phyloP scores from a whole-genome alignment of 2,113 vertebrate species.

The Indri indri region DNA sequence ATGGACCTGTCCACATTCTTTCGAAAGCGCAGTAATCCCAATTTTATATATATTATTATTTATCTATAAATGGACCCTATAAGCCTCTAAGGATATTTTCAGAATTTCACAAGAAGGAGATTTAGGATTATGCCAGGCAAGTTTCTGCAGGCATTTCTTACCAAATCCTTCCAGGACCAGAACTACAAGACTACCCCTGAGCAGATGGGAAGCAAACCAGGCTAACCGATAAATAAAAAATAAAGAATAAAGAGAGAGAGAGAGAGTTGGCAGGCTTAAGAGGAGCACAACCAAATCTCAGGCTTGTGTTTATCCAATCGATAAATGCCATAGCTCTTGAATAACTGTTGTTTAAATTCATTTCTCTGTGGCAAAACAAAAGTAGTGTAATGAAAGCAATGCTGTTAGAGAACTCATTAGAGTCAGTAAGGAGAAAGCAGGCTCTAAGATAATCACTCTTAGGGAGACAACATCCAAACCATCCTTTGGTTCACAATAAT shows the following conservation, averaged over 20 bases:
- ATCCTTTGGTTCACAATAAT: conserved; percentile 63
- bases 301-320: conserved; percentile 60
- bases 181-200: not conserved
- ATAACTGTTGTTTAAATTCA: conserved; percentile 72
- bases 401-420: conserved; percentile 70
- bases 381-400: conserved; percentile 47
- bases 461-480: conserved; percentile 41
- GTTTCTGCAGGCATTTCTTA: not conserved
- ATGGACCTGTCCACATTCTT: not conserved
- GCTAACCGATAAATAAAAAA: not conserved
- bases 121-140: not conserved
- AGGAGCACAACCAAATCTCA: conserved; percentile 57
- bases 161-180: not conserved
- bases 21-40: not conserved
- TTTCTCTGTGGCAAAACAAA: conserved; percentile 72
- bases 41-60: not conserved
- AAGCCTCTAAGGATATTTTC: not conserved
- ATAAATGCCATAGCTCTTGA: conserved; percentile 64
- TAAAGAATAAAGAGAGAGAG: not conserved
- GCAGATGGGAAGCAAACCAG: not conserved
- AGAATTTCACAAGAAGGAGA: not conserved
- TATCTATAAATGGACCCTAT: not conserved
- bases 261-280: not conserved
- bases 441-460: conserved; percentile 55
- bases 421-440: conserved; percentile 47